phyloP scores from a whole-genome alignment of 2,888 invertebrate genomes.

The Lycocerus yunnanus region DNA sequence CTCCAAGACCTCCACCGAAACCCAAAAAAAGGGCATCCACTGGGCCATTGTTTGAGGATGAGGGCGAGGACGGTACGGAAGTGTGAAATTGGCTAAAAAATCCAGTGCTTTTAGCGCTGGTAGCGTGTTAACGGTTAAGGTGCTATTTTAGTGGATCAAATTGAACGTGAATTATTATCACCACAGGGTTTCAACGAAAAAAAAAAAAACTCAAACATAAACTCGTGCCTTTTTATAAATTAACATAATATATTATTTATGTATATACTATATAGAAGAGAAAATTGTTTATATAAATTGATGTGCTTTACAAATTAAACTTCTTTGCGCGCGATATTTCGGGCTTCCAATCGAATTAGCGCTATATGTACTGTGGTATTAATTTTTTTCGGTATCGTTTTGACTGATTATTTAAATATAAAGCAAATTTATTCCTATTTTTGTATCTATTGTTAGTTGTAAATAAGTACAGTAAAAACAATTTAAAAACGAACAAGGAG shows the following conservation, averaged over 20 bases:
- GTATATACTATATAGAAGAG: not conserved
- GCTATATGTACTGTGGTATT: conserved; percentile 9
- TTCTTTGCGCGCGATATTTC: conserved; percentile 23
- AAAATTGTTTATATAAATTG: conserved; percentile 14
- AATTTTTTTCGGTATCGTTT: conserved; percentile 6
- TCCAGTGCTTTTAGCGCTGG: conserved; percentile 51
- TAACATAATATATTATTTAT: not conserved
- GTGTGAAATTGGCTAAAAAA: conserved; percentile 66
- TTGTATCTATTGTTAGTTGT: conserved; percentile 24
- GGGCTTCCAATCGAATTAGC: conserved; percentile 27
- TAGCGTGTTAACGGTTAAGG: conserved; percentile 41
- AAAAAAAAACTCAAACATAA: conserved; percentile 19
- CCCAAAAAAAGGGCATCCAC: conserved; percentile 77
- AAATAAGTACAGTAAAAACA: not conserved
- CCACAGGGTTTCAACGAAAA: conserved; percentile 35
- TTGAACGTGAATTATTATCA: conserved; percentile 25
- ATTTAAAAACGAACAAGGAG: not conserved
- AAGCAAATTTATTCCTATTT: conserved; percentile 27
- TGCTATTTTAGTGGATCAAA: conserved; percentile 35
- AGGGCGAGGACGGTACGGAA: conserved; percentile 88
- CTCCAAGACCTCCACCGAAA: conserved; percentile 82
- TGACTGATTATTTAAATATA: conserved; percentile 16
- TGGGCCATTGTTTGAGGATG: conserved; percentile 83
- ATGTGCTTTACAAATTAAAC: conserved; percentile 25
- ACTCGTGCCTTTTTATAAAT: conserved; percentile 25